Base-by-base conservation (phyloP, 2,888 invertebrate species). In the Phasia obesa region DNA sequence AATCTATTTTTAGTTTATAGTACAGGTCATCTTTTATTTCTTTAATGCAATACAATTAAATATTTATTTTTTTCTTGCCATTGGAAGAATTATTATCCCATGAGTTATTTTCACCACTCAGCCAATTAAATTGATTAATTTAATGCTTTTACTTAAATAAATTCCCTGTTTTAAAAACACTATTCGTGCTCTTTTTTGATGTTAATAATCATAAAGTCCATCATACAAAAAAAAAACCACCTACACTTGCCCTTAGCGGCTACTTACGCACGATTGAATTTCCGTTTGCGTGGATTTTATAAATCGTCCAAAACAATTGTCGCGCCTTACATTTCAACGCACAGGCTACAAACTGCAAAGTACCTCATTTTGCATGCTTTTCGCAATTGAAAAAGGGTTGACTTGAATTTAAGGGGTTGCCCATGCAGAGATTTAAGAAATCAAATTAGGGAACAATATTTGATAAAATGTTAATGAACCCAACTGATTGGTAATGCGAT, bases 41-140 rank as follows among this genome's bases (percentile, higher is more conserved):
- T 35, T 35, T 9, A 11, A 35, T 35, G 35, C 35, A 35, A 35
- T 11, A 35, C 35, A 11, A 35, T 35, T n/a, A n/a, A n/a, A 35
- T 11, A 35, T 35, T 35, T 35, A 35, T n/a, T 27, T 23, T 7
- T 44, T 59, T 75, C 25, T 5, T 53, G 42, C 13, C 55, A 64
- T 64, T 70, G 35, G 1, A 69, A 57, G 64, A 78, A 25, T 74
- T 64, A 74, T 78, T 57, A 74, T 47, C 44, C 51, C 42, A 35
- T 55, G 67, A 21, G 17, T 57, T 55, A n/a, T 31, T 19, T 47
- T 84, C 83, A 87, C 86, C 62, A 88, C 88, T 88, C 88, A 87
- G 86, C 86, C 87, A 89, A 90, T 91, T 90, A 90, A 91, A 90
- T 90, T 90, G 90, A 90, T 90, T 90, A 91, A 90, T 90, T 90